phyloP scores from a whole-genome alignment of 1,140 invertebrate genomes.

The Maniola jurtina region DNA sequence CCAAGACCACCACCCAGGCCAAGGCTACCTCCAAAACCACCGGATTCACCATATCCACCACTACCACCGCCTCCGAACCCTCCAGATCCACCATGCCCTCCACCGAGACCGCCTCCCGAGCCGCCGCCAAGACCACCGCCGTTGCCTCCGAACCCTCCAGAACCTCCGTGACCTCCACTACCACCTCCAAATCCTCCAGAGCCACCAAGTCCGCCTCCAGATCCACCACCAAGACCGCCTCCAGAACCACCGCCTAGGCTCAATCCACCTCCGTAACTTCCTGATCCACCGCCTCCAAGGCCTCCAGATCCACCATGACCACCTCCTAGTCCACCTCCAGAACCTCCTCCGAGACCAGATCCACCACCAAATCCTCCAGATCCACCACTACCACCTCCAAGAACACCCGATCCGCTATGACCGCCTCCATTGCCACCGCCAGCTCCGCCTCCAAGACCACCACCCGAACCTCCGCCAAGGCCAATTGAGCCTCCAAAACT shows the following conservation, averaged over 20 bases:
- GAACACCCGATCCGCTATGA: constrained; percentile 28
- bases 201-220: constrained; percentile 39
- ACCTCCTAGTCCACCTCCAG: constrained; percentile 24
- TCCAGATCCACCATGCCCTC: constrained; percentile 18
- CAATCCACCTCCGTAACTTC: constrained; percentile 14
- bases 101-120: constrained; percentile 7
- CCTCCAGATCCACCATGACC: constrained; percentile 22
- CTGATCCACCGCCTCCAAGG: constrained; percentile 29
- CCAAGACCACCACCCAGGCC: constrained; percentile 14
- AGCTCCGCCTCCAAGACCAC: constrained; percentile 35
- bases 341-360: constrained; percentile 18
- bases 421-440: constrained; percentile 26
- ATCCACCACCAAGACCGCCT: constrained; percentile 28
- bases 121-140: constrained; percentile 32
- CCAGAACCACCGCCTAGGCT: constrained; percentile 34
- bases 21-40: constrained; percentile 24
- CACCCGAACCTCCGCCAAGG: constrained; percentile 27
- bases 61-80: constrained; percentile 20
- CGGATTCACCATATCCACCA: constrained; percentile 23
- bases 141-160: constrained; percentile 14
- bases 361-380: constrained; percentile 30
- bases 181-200: constrained; percentile 35
- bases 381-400: constrained; percentile 29
- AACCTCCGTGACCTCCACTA: constrained; percentile 31
- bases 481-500: constrained; percentile 14